These are phyloP conservation scores for Horisme vitalbata DNA, from an alignment of 2,888 invertebrate species.

Conservation along the genomic window DNA sequence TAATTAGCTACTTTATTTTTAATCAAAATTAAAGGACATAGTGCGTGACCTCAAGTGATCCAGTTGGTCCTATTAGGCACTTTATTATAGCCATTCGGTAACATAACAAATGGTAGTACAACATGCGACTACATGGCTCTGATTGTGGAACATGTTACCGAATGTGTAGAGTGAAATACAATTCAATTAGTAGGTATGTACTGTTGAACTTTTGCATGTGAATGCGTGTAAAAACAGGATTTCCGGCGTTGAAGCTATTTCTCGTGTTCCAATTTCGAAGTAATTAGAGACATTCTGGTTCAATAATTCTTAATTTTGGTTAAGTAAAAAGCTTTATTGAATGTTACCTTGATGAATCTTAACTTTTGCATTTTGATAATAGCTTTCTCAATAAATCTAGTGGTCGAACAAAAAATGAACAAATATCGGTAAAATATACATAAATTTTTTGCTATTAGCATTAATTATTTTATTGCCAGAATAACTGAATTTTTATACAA, in stretches of 20 bases:
- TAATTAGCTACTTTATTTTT: slow-evolving; percentile 7
- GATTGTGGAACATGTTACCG: slow-evolving; percentile 17
- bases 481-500: too few relatives aligned
- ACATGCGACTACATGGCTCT: slow-evolving; percentile 43
- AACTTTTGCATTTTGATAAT: too few relatives aligned
- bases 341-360: too few relatives aligned
- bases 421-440: too few relatives aligned
- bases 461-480: too few relatives aligned
- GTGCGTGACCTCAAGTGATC: slow-evolving; percentile 54
- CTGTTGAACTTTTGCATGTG: slow-evolving; percentile 11
- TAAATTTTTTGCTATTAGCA: too few relatives aligned
- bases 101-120: slow-evolving; percentile 49
- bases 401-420: too few relatives aligned
- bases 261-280: slow-evolving; percentile 6
- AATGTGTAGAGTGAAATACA: slow-evolving; percentile 31
- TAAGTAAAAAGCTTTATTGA: too few relatives aligned
- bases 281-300: too few relatives aligned
- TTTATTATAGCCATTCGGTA: slow-evolving; percentile 52
- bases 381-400: too few relatives aligned
- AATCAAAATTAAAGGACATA: slow-evolving; percentile 29
- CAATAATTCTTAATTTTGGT: too few relatives aligned
- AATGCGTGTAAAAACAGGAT: not conserved
- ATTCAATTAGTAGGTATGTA: slow-evolving; percentile 36
- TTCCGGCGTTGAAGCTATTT: not conserved
- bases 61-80: slow-evolving; percentile 38